These are phyloP conservation scores for Oreochromis grahami DNA, from an alignment of 2,797 vertebrate species.

Conservation along the genomic window DNA sequence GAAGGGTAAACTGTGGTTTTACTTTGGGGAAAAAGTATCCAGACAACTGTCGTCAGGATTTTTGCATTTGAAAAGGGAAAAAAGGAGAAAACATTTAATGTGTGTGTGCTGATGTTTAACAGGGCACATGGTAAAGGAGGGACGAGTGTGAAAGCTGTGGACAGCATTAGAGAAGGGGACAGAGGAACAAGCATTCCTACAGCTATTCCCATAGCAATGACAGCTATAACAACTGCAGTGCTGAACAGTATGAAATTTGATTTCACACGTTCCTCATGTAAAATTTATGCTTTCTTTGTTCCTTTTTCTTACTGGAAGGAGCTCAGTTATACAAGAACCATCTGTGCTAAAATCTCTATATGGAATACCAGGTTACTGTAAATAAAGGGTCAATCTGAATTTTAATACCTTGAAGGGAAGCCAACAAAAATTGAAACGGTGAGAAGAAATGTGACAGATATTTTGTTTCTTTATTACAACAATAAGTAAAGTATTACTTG, in stretches of 20 bases:
- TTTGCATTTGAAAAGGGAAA: slow-evolving; percentile 7
- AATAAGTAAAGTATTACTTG: background rate
- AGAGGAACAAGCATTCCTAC: slow-evolving; percentile 56
- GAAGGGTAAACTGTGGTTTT: slow-evolving; percentile 26
- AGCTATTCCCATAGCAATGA: slow-evolving; percentile 32
- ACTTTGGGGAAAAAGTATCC: slow-evolving; percentile 13
- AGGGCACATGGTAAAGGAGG: slow-evolving; percentile 43
- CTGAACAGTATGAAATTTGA: background rate
- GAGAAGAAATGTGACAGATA: background rate
- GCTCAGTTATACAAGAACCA: background rate
- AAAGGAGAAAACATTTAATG: slow-evolving; percentile 26
- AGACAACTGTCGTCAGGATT: slow-evolving; percentile 8
- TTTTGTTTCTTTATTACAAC: background rate
- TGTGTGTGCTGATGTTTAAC: slow-evolving; percentile 67
- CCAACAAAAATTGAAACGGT: background rate
- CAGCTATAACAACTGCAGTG: slow-evolving; percentile 9
- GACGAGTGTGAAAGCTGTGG: slow-evolving; percentile 15
- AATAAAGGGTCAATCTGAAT: background rate
- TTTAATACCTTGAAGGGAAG: background rate
- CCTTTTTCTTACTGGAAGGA: background rate
- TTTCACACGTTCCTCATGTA: background rate
- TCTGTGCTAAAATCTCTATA: background rate
- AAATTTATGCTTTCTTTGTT: background rate
- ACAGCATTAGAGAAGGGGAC: background rate
- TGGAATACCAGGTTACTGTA: background rate